phyloP scores from a whole-genome alignment of 2,113 vertebrate genomes.

The Turdus rufiventris region DNA sequence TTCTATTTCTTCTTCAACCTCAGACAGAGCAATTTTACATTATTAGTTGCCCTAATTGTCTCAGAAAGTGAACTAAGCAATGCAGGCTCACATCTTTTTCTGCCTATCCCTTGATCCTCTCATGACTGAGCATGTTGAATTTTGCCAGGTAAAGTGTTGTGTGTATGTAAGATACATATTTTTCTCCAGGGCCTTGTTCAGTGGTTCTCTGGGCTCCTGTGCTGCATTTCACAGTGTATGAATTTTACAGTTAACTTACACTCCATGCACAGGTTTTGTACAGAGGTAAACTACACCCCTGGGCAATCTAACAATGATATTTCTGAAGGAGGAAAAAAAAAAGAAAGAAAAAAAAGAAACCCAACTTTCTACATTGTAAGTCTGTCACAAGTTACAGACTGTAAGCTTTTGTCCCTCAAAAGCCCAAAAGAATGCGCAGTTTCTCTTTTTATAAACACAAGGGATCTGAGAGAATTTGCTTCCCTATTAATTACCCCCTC shows the following conservation, averaged over 20 bases:
- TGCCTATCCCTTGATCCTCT: neutral
- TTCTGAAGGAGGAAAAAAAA: neutral
- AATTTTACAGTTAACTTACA: slow-evolving; percentile 34
- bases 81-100: neutral
- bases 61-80: neutral
- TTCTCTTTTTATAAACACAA: neutral
- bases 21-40: neutral
- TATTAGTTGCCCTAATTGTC: neutral
- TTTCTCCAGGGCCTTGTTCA: neutral
- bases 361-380: neutral
- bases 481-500: neutral
- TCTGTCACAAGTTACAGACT: neutral
- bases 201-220: neutral
- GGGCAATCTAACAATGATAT: neutral
- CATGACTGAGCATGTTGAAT: neutral
- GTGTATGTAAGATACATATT: neutral
- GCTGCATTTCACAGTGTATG: neutral
- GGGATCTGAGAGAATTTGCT: neutral
- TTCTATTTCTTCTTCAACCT: neutral
- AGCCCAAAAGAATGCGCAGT: neutral
- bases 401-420: neutral
- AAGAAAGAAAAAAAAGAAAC: neutral
- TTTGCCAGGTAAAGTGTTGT: neutral
- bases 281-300: neutral
- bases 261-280: neutral